Conservation (phyloP, 1,140 invertebrate species). For the Lysiphlebus fabarum region DNA sequence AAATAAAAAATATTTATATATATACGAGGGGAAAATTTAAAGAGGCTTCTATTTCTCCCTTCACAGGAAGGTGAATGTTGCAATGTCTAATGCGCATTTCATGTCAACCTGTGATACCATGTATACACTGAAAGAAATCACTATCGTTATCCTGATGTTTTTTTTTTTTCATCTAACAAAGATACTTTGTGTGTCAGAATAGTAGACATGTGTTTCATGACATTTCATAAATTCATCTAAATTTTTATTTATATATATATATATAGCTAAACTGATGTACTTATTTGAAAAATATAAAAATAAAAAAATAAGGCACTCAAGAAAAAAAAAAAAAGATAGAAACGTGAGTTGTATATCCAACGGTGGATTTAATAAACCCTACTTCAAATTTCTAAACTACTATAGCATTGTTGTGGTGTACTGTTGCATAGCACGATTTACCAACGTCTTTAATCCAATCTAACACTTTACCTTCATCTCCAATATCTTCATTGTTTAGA, state of each 20-base stretch:
- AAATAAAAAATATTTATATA: slow-evolving; percentile 1
- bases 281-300: no score
- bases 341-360: slow-evolving; percentile 55
- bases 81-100: slow-evolving; percentile 49
- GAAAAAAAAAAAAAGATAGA: slow-evolving; percentile 9
- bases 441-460: no score
- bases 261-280: no score
- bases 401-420: slow-evolving; percentile 43
- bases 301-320: not conserved
- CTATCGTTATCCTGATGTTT: slow-evolving; percentile 8
- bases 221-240: not conserved
- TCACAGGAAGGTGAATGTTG: slow-evolving; percentile 4
- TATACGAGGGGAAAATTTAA: slow-evolving; percentile 26
- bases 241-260: no score
- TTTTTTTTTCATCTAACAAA: slow-evolving; percentile 1
- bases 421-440: no score
- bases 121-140: slow-evolving; percentile 9
- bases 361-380: slow-evolving; percentile 52
- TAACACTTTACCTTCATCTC: no score
- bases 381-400: slow-evolving; percentile 38
- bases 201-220: slow-evolving; percentile 49
- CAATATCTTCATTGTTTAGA: no score
- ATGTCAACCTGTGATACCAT: slow-evolving; percentile 37
- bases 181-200: slow-evolving; percentile 17
- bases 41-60: slow-evolving; percentile 1